phyloP scores from a whole-genome alignment of 2,888 invertebrate species.

The Steinernema scapterisci region DNA sequence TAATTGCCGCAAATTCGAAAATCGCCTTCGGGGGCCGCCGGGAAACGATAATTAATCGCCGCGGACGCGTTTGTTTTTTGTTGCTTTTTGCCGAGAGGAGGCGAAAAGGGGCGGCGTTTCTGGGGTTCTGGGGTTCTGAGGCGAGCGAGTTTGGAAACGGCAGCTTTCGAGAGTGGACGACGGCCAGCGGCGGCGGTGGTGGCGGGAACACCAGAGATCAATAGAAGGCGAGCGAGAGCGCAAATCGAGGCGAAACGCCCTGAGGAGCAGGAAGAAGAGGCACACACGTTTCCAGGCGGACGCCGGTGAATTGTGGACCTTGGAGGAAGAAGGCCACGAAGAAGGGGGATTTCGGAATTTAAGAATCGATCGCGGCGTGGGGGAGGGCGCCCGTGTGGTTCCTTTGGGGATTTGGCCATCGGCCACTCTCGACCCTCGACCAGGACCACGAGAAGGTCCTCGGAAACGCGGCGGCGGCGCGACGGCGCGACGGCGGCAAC shows the following conservation, averaged over 20 bases:
- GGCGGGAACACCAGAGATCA: conserved; percentile 27
- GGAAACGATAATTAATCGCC: conserved; percentile 15
- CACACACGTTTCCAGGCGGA: conserved; percentile 4
- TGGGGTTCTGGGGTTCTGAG: too few relatives aligned
- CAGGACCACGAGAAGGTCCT: neutral
- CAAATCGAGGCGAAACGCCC: too few relatives aligned
- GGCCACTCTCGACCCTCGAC: conserved; percentile 23
- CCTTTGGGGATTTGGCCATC: conserved; percentile 14
- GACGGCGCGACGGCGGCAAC: neutral
- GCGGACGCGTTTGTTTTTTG: conserved; percentile 28
- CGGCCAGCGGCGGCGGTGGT: too few relatives aligned
- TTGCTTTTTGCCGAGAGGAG: conserved; percentile 16
- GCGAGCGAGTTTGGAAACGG: neutral
- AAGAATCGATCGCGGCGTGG: conserved; percentile 9
- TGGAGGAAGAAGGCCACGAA: too few relatives aligned
- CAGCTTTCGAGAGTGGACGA: conserved; percentile 1
- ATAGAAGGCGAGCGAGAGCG: neutral
- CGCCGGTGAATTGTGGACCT: neutral
- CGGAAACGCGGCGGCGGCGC: too few relatives aligned
- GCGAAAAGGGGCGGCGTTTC: conserved; percentile 19
- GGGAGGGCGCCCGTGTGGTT: neutral
- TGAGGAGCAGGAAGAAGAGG: too few relatives aligned
- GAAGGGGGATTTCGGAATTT: conserved; percentile 21
- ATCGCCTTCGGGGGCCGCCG: neutral
- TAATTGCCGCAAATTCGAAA: conserved; percentile 13